Base-by-base conservation (phyloP, 1,140 invertebrate species). In the Atta texana region DNA sequence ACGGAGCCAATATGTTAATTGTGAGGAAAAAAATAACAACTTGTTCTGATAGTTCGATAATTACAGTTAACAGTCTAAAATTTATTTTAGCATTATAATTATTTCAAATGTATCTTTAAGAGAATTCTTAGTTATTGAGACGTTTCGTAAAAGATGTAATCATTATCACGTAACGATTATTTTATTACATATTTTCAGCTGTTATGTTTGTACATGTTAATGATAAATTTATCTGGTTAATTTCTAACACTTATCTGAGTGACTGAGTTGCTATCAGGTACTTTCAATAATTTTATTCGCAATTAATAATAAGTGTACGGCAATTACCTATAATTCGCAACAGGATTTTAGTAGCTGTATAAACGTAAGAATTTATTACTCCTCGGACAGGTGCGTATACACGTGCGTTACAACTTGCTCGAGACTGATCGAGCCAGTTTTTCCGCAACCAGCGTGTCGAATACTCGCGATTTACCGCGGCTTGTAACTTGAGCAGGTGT, bases 341-440 rank as follows among this genome's bases (percentile, higher is more conserved):
- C 82, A 64, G 74, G 61, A 66, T 66, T 78, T 78, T 49, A 78
- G 75, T 85, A 66, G 59, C 31, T 51, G 34, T 28, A 85, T 66
- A 53, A 68, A 49, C 34, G 34, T 66, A 55, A 34, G 39, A 75
- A 85, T 85, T 85, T 78, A 77, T 85, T 39, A 18, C 81, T 53
- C 59, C 28, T 77, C 51, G 59, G 63, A 53, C 82, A 85, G 85
- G 74, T 63, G 57, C 28, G 68, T 53, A 51, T 24, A 14, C 55
- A 59, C 28, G 66, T 72, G 74, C 75, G 87, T 86, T 80, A 68
- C 39, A 61, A 76, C 63, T 89, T 34, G 76, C 61, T 59, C 49
- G 12, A 61, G 71, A 89, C 72, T 53, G 88, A 89, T 89, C 72
- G 75, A 68, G 57, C 84, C 61, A 87, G 88, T 90, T 90, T 82